Evolutionary conservation across 2,888 invertebrate species (phyloP).

Genomic region (Leistus spinibarbis): DNA sequence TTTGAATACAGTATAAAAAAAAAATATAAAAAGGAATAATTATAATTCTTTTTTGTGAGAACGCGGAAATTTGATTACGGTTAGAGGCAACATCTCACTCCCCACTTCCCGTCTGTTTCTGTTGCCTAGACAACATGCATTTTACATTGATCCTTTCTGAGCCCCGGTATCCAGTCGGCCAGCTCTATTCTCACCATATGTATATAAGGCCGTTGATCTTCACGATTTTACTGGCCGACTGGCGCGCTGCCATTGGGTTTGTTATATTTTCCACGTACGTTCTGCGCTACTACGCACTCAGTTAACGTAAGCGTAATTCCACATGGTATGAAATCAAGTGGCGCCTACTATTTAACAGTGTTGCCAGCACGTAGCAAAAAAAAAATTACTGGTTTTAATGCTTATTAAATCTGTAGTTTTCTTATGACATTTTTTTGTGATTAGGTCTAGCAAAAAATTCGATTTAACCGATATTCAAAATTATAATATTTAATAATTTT

Average conservation of each 20-base stretch:
- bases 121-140: constrained; percentile 44
- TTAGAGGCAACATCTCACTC: constrained; percentile 44
- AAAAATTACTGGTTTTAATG: no score
- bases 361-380: no score
- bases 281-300: not conserved
- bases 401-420: no score
- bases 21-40: not conserved
- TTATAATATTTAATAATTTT: no score
- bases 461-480: no score
- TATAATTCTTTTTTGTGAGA: not conserved
- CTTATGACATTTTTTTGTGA: no score
- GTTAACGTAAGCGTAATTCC: not conserved
- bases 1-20: not conserved
- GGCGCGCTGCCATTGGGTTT: not conserved
- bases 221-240: not conserved
- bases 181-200: not conserved
- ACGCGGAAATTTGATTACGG: not conserved
- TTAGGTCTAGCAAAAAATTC: no score
- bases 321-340: constrained; percentile 3
- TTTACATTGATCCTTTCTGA: constrained; percentile 45
- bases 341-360: no score
- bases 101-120: constrained; percentile 44
- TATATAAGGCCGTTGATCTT: not conserved
- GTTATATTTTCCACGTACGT: constrained; percentile 4
- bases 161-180: constrained; percentile 26